Evolutionary conservation across 2,113 vertebrate species (phyloP).

Genomic region (Campylomormyrus tamandua): DNA sequence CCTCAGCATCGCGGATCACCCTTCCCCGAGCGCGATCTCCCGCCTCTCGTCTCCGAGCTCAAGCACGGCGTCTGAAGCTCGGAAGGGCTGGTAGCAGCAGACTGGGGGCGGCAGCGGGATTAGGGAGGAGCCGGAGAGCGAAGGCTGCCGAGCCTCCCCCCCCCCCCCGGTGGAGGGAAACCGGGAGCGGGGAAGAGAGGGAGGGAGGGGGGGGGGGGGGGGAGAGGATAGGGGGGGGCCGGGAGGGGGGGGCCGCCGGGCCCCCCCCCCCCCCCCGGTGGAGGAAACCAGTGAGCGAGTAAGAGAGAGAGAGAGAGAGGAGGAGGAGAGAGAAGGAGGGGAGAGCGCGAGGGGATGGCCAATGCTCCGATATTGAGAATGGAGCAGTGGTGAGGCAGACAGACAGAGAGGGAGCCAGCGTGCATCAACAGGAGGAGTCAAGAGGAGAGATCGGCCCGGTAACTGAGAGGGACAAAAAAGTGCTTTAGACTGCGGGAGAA

Average conservation of each 20-base stretch:
- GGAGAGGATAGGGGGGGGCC: too few relatives aligned
- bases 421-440: slow-evolving; percentile 48
- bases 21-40: not conserved
- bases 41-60: not conserved
- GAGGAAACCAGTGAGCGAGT: slow-evolving; percentile 31
- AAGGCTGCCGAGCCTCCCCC: slow-evolving; percentile 45
- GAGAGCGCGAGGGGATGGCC: slow-evolving; percentile 27
- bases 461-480: slow-evolving; percentile 15
- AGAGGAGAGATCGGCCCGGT: slow-evolving; percentile 34
- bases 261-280: slow-evolving; percentile 43
- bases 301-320: slow-evolving; percentile 27
- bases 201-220: slow-evolving; percentile 31
- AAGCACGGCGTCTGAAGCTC: slow-evolving; percentile 17
- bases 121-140: slow-evolving; percentile 52
- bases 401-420: slow-evolving; percentile 41
- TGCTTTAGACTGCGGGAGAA: slow-evolving; percentile 27
- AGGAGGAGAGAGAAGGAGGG: slow-evolving; percentile 28
- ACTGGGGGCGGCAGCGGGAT: slow-evolving; percentile 15
- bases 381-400: slow-evolving; percentile 47
- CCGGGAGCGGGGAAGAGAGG: slow-evolving; percentile 28
- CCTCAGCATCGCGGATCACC: slow-evolving; percentile 27
- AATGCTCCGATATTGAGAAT: slow-evolving; percentile 50
- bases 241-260: too few relatives aligned
- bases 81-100: slow-evolving; percentile 27
- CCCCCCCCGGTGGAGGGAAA: slow-evolving; percentile 35